Conservation (phyloP, 2,888 invertebrate species). For the Limnephilus lunatus region DNA sequence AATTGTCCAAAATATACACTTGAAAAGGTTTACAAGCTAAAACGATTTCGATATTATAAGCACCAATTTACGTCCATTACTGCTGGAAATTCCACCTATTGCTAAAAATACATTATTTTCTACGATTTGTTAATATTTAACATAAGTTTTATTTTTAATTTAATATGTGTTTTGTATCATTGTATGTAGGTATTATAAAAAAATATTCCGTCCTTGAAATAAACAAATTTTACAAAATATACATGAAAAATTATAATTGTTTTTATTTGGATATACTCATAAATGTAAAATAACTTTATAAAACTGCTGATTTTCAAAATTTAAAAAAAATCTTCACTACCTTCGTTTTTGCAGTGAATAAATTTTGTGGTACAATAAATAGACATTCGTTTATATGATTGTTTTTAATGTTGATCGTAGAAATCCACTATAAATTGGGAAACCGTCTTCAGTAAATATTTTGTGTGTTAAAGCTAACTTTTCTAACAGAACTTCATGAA, state of each 20-base stretch:
- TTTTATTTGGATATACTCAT: not conserved
- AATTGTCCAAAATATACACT: not conserved
- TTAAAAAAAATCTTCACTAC: too few relatives aligned
- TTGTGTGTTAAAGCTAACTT: not conserved
- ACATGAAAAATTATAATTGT: not conserved
- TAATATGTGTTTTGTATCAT: not conserved
- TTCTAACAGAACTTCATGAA: not conserved
- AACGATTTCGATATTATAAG: not conserved
- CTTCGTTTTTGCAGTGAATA: not conserved
- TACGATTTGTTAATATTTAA: constrained; percentile 35
- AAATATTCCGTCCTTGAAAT: constrained; percentile 40
- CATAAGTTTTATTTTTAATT: not conserved
- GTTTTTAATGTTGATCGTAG: not conserved
- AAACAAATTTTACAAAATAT: constrained; percentile 21
- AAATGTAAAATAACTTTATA: not conserved
- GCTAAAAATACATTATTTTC: not conserved
- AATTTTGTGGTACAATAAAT: not conserved
- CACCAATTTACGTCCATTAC: not conserved
- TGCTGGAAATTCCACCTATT: not conserved
- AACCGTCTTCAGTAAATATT: too few relatives aligned
- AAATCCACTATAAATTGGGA: not conserved
- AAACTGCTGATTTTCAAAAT: too few relatives aligned
- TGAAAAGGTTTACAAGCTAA: not conserved
- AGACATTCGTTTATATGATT: too few relatives aligned
- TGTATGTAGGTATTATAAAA: not conserved